Percentiles rank a stretch among this genome's conserved stretches.
These are phyloP conservation scores for Chaenogobius annularis DNA, from an alignment of 2,113 vertebrate genomes.

Conservation along the genomic window DNA sequence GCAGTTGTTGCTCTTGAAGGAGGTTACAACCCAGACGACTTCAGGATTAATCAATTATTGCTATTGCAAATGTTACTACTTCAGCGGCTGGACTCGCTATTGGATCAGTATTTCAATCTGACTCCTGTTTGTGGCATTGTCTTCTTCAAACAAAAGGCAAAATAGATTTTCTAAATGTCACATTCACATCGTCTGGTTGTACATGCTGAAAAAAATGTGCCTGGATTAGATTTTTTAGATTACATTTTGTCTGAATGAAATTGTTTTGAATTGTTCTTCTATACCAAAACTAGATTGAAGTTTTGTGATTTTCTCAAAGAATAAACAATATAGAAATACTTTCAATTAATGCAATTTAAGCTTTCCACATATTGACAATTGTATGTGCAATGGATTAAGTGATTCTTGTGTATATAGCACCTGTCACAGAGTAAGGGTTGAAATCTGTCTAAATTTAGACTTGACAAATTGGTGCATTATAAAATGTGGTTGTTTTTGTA, in stretches of 20 bases:
- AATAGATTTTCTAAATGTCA: constrained; percentile 1
- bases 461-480: too few species aligned
- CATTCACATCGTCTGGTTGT: background rate
- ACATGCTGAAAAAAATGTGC: background rate
- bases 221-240: background rate
- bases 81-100: constrained; percentile 15
- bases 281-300: too few species aligned
- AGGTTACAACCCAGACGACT: constrained; percentile 53
- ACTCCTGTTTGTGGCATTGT: constrained; percentile 4
- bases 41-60: constrained; percentile 60
- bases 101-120: constrained; percentile 3
- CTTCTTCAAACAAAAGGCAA: background rate
- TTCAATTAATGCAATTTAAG: too few species aligned
- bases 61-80: constrained; percentile 43
- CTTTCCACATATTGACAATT: too few species aligned
- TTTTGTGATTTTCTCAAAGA: background rate
- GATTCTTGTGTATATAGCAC: too few species aligned
- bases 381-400: too few species aligned
- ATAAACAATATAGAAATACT: background rate
- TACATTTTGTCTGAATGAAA: background rate
- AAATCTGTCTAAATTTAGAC: too few species aligned
- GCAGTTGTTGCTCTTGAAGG: constrained; percentile 56
- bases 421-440: too few species aligned
- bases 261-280: background rate
- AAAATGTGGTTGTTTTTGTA: too few species aligned